Percentiles rank a stretch among this genome's conserved stretches.
Conservation (phyloP, 2,888 invertebrate genomes). For the Drosophila tripunctata region DNA sequence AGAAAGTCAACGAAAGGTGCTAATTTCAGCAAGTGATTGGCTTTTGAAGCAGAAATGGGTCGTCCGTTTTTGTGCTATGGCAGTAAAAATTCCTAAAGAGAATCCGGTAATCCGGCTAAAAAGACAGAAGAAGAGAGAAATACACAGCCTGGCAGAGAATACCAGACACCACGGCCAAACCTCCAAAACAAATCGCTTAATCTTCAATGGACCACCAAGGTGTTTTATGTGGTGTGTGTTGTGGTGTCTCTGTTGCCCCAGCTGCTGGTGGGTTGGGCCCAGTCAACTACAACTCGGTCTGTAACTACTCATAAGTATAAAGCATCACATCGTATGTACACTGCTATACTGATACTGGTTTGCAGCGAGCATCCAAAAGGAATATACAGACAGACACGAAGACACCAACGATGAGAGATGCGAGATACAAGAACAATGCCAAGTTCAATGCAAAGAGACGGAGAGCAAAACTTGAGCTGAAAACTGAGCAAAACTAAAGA, state of each 20-base stretch:
- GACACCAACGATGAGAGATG: neutral
- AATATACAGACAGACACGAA: constrained; percentile 54
- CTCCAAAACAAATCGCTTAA: constrained; percentile 45
- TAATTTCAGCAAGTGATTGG: constrained; percentile 70
- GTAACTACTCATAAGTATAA: constrained; percentile 9
- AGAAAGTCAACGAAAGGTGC: constrained; percentile 77
- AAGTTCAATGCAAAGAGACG: constrained; percentile 60
- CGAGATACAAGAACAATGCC: constrained; percentile 51
- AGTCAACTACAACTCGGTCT: constrained; percentile 1
- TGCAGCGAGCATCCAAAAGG: constrained; percentile 64
- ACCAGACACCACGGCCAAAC: constrained; percentile 43
- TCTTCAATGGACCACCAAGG: constrained; percentile 60
- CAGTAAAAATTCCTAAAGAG: constrained; percentile 40
- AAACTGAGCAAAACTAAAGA: too few species aligned
- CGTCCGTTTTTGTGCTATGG: constrained; percentile 52
- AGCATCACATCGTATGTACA: too few species aligned
- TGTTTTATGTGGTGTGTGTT: constrained; percentile 23
- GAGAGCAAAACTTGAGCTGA: constrained; percentile 38
- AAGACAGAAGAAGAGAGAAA: neutral
- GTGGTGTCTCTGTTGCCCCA: neutral
- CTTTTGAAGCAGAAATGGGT: constrained; percentile 59
- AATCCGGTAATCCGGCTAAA: constrained; percentile 16
- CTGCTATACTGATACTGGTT: constrained; percentile 69
- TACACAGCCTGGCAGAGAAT: too few species aligned
- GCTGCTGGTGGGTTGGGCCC: constrained; percentile 23